phyloP scores from a whole-genome alignment of 1,140 invertebrate genomes.

The Pseudobourletiella spinata region DNA sequence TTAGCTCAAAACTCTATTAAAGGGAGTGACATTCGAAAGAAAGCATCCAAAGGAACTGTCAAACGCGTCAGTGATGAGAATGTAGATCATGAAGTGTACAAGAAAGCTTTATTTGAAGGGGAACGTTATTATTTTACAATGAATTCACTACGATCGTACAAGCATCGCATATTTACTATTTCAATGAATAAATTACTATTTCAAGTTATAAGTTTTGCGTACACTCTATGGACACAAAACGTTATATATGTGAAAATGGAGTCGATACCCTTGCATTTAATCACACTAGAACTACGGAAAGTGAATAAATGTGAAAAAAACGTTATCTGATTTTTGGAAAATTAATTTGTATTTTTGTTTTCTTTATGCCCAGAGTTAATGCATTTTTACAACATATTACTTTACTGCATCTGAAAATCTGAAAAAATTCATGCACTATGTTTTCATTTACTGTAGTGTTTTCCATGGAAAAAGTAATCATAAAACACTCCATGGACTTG shows the following conservation, averaged over 20 bases:
- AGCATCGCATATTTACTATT: constrained; percentile 1
- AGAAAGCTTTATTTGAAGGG: background rate
- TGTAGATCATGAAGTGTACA: background rate
- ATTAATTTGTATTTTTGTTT: too few relatives aligned
- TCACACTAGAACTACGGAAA: background rate
- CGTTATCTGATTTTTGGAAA: too few relatives aligned
- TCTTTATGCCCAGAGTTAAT: too few relatives aligned
- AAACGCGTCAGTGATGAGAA: background rate
- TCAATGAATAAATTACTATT: background rate
- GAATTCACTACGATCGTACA: background rate
- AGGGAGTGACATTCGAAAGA: constrained; percentile 26
- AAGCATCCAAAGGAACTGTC: constrained; percentile 7
- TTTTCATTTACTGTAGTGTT: too few relatives aligned
- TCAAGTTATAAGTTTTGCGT: too few relatives aligned
- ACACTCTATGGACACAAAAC: constrained; percentile 6
- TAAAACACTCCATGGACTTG: too few relatives aligned
- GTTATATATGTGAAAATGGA: constrained; percentile 7
- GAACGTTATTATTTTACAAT: background rate
- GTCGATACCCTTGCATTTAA: constrained; percentile 2
- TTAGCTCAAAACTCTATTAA: constrained; percentile 44
- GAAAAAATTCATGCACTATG: too few relatives aligned
- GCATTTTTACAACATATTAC: too few relatives aligned
- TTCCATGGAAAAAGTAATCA: too few relatives aligned
- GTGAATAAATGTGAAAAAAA: background rate
- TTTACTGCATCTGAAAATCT: too few relatives aligned